phyloP scores from a whole-genome alignment of 2,888 invertebrate genomes.

The Chydorus sphaericus region DNA sequence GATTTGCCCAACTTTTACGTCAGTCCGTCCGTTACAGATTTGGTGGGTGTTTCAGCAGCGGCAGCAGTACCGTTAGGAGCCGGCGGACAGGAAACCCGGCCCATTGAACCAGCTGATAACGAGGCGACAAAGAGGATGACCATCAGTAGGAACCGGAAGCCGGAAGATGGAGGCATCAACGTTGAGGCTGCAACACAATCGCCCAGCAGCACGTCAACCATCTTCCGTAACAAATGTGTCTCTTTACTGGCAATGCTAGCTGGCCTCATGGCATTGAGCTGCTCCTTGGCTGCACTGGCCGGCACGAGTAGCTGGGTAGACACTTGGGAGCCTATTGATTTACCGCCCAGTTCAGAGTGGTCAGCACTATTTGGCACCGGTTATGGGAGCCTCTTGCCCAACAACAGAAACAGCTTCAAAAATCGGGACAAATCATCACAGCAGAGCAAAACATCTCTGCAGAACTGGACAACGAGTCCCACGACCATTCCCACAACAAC shows the following conservation, averaged over 20 bases:
- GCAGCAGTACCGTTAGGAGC: not conserved
- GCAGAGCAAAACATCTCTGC: not conserved
- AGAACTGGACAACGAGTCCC: not conserved
- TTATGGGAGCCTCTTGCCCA: conserved; percentile 1
- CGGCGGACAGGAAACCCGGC: no score
- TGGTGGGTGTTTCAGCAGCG: no score
- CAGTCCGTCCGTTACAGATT: no score
- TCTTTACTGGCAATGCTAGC: conserved; percentile 3
- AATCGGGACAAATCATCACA: not conserved
- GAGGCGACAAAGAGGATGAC: not conserved
- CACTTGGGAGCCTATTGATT: conserved; percentile 13
- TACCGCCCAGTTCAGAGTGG: conserved; percentile 3
- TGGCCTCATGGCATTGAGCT: conserved; percentile 7
- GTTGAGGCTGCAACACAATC: no score
- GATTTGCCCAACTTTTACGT: no score
- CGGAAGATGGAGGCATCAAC: no score
- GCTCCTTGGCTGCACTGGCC: conserved; percentile 7
- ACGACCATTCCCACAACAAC: not conserved
- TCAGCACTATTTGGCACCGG: conserved; percentile 10
- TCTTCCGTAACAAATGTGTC: not conserved
- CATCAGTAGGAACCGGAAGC: no score
- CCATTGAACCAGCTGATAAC: no score
- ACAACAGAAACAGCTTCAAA: not conserved
- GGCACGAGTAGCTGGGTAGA: conserved; percentile 14
- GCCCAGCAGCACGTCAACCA: no score